Evolutionary conservation across 2,888 invertebrate species (phyloP).

Genomic region (Amitus sp.): DNA sequence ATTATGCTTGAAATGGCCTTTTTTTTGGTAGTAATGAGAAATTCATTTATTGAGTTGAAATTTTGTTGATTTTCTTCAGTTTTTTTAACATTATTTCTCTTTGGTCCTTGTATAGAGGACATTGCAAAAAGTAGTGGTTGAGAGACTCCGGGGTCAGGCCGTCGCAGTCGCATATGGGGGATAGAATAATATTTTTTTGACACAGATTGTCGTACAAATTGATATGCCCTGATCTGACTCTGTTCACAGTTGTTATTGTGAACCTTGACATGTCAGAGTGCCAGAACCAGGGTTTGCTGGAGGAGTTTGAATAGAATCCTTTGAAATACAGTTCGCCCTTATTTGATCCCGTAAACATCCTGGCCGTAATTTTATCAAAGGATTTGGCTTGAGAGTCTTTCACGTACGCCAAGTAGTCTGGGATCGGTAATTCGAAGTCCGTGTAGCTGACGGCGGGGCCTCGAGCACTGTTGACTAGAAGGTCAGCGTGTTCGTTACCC

Average conservation of each 20-base stretch:
- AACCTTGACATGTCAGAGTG: neutral
- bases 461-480: conserved; percentile 7
- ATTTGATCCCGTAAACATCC: neutral
- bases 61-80: too few relatives aligned
- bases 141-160: neutral
- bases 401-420: conserved; percentile 3
- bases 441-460: neutral
- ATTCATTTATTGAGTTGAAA: too few relatives aligned
- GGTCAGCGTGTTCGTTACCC: conserved; percentile 11
- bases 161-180: neutral
- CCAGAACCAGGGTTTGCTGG: conserved; percentile 16
- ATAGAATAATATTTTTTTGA: neutral
- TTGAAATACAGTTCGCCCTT: conserved; percentile 10
- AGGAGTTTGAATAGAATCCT: neutral
- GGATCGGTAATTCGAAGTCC: neutral
- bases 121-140: neutral
- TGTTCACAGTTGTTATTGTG: conserved; percentile 3
- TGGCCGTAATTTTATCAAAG: neutral
- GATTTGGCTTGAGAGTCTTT: neutral
- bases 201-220: neutral
- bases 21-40: too few relatives aligned
- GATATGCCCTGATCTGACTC: conserved; percentile 9
- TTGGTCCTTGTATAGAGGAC: neutral
- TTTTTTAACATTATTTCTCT: neutral
- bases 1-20: too few relatives aligned